Evolutionary conservation across 2,113 vertebrate genomes (phyloP).

Genomic region (Podarcis cretensis): DNA sequence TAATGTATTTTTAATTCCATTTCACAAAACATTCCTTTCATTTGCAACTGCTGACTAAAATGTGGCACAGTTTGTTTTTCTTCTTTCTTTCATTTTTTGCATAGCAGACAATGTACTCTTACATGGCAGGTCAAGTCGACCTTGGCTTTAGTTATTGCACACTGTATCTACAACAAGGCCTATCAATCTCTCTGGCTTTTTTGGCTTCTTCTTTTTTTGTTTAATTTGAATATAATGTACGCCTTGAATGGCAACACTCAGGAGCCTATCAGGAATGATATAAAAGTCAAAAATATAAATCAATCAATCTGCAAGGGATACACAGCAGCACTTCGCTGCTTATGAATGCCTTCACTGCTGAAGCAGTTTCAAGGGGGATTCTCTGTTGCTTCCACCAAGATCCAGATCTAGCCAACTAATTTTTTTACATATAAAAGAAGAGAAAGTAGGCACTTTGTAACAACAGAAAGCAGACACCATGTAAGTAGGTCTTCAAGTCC

Average conservation of each 20-base stretch:
- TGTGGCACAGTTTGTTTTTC: constrained; percentile 75
- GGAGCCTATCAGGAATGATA: neutral
- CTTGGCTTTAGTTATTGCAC: constrained; percentile 72
- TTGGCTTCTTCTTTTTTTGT: neutral
- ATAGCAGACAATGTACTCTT: constrained; percentile 72
- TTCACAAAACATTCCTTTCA: constrained; percentile 72
- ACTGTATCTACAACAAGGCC: constrained; percentile 64
- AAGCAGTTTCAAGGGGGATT: neutral
- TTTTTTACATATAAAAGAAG: neutral
- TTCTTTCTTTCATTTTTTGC: constrained; percentile 50
- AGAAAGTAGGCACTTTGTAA: neutral
- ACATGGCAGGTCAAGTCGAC: constrained; percentile 74
- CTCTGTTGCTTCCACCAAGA: neutral
- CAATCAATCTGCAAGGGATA: neutral
- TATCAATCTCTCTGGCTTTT: constrained; percentile 70
- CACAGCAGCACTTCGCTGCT: neutral
- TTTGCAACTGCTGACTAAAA: constrained; percentile 71
- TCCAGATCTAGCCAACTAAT: neutral
- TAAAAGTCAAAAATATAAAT: constrained; percentile 42
- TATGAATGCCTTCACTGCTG: neutral
- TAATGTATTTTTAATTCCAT: constrained; percentile 72
- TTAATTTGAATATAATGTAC: constrained; percentile 54
- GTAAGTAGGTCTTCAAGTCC: too few species aligned
- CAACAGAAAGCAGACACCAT: too few species aligned
- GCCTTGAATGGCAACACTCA: constrained; percentile 43